Conservation (phyloP, 2,113 vertebrate genomes). For the Peromyscus leucopus region DNA sequence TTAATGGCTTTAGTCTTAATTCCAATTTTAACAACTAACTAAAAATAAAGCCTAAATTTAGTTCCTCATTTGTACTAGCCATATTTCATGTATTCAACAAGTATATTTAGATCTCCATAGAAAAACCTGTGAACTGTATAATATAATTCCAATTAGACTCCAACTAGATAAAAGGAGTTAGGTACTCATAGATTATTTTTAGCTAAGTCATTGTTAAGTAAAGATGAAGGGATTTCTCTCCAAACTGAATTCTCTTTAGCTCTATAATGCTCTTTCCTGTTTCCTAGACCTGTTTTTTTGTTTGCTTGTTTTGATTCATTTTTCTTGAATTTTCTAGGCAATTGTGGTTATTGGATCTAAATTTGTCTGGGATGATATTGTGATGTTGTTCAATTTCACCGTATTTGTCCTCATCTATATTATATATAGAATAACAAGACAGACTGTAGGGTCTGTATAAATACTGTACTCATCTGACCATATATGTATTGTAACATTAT, state of each 20-base stretch:
- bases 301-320: background rate
- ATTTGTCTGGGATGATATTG: background rate
- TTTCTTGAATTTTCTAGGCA: conserved; percentile 17
- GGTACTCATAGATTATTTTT: background rate
- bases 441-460: background rate
- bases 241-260: conserved; percentile 1
- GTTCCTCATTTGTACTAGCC: background rate
- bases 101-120: background rate
- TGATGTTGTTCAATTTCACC: background rate
- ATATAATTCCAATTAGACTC: conserved; percentile 20
- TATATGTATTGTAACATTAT: background rate
- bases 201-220: background rate
- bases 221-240: background rate
- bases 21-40: conserved; percentile 1
- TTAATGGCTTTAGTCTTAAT: background rate
- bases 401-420: background rate
- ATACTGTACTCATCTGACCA: background rate
- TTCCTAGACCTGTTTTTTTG: background rate
- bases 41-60: background rate
- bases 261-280: background rate
- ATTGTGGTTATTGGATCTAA: background rate
- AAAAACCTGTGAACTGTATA: background rate
- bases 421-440: background rate
- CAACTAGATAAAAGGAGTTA: background rate
- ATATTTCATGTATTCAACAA: background rate